A percentile compares a stretch with the other conserved stretches of the same genome.
Conservation (phyloP, 2,888 invertebrate species). For the Penaeus monodon region DNA sequence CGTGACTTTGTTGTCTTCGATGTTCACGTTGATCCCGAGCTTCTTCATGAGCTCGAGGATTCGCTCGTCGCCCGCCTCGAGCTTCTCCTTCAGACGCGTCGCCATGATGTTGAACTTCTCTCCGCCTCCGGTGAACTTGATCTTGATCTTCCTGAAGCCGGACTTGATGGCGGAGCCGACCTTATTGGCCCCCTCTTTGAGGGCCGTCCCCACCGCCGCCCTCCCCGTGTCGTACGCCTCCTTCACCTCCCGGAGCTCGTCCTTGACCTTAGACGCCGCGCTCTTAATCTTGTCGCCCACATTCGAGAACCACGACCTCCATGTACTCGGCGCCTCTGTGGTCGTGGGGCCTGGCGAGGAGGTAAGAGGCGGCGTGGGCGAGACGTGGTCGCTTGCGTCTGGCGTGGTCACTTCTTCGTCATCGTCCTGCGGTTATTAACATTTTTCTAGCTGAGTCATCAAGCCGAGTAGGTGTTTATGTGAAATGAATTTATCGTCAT, state of each 20-base stretch:
- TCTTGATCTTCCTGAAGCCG: slow-evolving; percentile 36
- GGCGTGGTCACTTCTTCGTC: too few relatives aligned
- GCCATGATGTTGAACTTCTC: slow-evolving; percentile 48
- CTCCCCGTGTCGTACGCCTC: neutral
- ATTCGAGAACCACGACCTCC: slow-evolving; percentile 14
- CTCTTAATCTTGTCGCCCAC: neutral
- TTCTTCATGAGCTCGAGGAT: slow-evolving; percentile 31
- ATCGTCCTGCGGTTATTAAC: too few relatives aligned
- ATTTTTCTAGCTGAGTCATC: too few relatives aligned
- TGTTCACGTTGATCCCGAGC: slow-evolving; percentile 36
- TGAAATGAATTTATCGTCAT: too few relatives aligned
- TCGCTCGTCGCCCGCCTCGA: slow-evolving; percentile 54
- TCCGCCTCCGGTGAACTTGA: slow-evolving; percentile 25
- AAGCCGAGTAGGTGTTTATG: too few relatives aligned
- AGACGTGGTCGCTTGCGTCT: too few relatives aligned
- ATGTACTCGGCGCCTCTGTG: slow-evolving; percentile 12
- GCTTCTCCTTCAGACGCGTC: slow-evolving; percentile 40
- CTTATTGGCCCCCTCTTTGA: slow-evolving; percentile 12
- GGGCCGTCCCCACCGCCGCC: neutral
- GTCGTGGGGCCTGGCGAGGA: neutral
- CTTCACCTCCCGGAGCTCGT: neutral
- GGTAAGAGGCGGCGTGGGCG: neutral
- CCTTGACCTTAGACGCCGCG: slow-evolving; percentile 15
- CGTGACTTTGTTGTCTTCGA: slow-evolving; percentile 4
- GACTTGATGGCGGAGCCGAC: slow-evolving; percentile 36